These are phyloP conservation scores for Orthosia cruda DNA, from an alignment of 2,888 invertebrate species.

Conservation along the genomic window DNA sequence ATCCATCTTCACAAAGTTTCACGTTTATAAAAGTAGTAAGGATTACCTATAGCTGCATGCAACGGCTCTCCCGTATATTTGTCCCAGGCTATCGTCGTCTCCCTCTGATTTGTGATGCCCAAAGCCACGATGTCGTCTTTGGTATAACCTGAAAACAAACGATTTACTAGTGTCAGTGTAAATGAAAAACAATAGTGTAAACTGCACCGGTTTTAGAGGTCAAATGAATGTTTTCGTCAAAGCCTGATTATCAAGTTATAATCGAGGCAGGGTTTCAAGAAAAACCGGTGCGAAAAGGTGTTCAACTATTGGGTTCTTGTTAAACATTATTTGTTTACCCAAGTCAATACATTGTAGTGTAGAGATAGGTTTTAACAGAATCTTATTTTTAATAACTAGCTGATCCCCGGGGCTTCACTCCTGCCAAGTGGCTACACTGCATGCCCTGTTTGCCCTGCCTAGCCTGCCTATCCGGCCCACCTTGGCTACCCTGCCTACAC, in stretches of 20 bases:
- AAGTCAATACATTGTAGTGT: background rate
- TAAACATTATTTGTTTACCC: background rate
- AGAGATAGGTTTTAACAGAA: too few species aligned
- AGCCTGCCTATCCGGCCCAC: too few species aligned
- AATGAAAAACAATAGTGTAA: background rate
- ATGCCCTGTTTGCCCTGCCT: too few species aligned
- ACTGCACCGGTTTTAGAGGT: background rate
- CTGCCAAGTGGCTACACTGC: too few species aligned
- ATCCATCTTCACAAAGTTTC: too few species aligned
- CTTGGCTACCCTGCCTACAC: too few species aligned
- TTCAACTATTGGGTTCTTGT: background rate
- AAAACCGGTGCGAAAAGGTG: background rate
- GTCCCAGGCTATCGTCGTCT: conserved; percentile 99
- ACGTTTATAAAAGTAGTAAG: too few species aligned
- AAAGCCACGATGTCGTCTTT: conserved; percentile 95
- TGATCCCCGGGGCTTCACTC: too few species aligned
- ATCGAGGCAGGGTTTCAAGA: background rate
- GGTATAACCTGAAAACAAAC: conserved; percentile 85
- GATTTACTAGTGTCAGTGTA: background rate
- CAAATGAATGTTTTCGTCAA: background rate
- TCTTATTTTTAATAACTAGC: too few species aligned
- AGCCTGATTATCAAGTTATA: background rate
- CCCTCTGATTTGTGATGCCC: conserved; percentile 99
- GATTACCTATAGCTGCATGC: conserved; percentile 97
- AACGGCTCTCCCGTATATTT: conserved; percentile 97